These are phyloP conservation scores for Phengaris arion DNA, from an alignment of 2,888 invertebrate genomes.

Conservation along the genomic window DNA sequence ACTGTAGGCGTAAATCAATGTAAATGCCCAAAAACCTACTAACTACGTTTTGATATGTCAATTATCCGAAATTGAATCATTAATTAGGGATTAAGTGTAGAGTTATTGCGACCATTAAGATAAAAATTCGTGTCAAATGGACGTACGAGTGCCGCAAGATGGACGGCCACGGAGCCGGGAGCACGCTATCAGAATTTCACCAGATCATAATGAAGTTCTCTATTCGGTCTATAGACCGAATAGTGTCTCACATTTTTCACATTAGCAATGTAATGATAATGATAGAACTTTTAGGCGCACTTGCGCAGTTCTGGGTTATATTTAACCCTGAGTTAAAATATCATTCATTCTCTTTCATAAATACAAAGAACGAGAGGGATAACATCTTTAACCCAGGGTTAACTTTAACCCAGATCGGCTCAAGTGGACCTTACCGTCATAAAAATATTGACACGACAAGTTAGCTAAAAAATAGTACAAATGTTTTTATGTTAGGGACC, in stretches of 20 bases:
- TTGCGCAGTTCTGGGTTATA: no score
- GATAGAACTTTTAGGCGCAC: background rate
- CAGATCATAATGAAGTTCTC: conserved; percentile 40
- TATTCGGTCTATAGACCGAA: background rate
- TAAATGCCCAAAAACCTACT: background rate
- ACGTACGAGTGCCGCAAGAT: conserved; percentile 28
- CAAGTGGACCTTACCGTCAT: no score
- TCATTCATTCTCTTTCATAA: no score
- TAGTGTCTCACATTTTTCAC: background rate
- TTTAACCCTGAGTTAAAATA: no score
- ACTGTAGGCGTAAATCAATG: background rate
- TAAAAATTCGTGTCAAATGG: conserved; percentile 12
- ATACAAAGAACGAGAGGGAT: no score
- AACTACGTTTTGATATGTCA: background rate
- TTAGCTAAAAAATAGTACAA: no score
- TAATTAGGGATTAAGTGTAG: background rate
- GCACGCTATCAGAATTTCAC: conserved; percentile 53
- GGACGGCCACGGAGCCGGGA: conserved; percentile 43
- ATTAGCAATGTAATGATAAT: background rate
- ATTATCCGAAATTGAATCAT: conserved; percentile 2
- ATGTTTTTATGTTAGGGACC: no score
- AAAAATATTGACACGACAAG: no score
- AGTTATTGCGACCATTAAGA: conserved; percentile 4
- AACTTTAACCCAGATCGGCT: no score
- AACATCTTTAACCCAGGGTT: no score